Evolutionary conservation across 1,140 invertebrate genomes (phyloP).

Genomic region (Cotesia glomerata): DNA sequence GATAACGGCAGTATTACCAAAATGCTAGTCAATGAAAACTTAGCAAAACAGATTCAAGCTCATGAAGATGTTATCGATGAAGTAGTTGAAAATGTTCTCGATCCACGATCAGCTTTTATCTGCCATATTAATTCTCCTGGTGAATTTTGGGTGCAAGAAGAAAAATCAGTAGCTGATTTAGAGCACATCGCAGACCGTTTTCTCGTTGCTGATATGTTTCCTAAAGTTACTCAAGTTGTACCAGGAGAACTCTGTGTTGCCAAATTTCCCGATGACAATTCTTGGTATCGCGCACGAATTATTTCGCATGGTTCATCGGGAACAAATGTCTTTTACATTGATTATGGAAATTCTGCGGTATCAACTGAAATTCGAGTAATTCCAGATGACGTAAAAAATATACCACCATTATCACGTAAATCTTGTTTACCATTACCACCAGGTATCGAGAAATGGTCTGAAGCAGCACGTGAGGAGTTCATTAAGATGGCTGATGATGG

Average conservation of each 20-base stretch:
- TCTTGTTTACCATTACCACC: conserved; percentile 51
- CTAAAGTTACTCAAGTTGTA: conserved; percentile 57
- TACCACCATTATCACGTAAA: conserved; percentile 53
- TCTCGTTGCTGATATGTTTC: conserved; percentile 62
- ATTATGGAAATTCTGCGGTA: conserved; percentile 66
- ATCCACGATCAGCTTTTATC: conserved; percentile 58
- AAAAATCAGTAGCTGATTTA: conserved; percentile 62
- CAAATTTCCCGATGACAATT: conserved; percentile 69
- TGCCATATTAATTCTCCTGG: conserved; percentile 66
- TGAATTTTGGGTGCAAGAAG: conserved; percentile 73
- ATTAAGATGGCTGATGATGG: conserved; percentile 48
- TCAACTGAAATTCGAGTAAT: conserved; percentile 53
- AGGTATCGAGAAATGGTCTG: conserved; percentile 47
- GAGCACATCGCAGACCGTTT: conserved; percentile 68
- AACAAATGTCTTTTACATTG: conserved; percentile 64
- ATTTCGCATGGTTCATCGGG: conserved; percentile 43
- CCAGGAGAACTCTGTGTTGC: conserved; percentile 69
- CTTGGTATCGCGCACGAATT: conserved; percentile 69
- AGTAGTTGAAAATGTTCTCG: conserved; percentile 45
- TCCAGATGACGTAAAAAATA: conserved; percentile 49
- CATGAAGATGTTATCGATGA: conserved; percentile 49
- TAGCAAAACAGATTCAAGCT: conserved; percentile 63
- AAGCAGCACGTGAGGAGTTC: conserved; percentile 47
- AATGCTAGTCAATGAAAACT: conserved; percentile 49
- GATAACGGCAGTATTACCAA: conserved; percentile 42